Percentiles rank a stretch among this genome's conserved stretches.
Conservation (phyloP, 2,113 vertebrate genomes). For the Hippocampus zosterae region DNA sequence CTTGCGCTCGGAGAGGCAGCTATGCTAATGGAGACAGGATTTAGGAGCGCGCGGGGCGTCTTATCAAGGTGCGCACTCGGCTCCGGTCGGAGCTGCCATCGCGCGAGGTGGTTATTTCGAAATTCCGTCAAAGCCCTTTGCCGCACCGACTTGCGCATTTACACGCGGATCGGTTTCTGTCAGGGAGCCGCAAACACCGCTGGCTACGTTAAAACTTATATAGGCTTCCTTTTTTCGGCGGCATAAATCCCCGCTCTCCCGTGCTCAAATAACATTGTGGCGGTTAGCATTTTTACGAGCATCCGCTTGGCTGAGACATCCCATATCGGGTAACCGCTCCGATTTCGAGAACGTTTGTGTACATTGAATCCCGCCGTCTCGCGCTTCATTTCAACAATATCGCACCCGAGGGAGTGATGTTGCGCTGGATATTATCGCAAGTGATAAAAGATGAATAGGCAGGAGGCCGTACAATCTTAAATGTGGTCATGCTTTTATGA, state of each 20-base stretch:
- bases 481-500: neutral
- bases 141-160: constrained; percentile 24
- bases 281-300: constrained; percentile 43
- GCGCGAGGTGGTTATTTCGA: constrained; percentile 46
- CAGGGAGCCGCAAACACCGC: constrained; percentile 41
- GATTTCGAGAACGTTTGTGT: constrained; percentile 23
- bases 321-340: constrained; percentile 40
- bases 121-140: constrained; percentile 23
- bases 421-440: neutral
- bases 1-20: constrained; percentile 51
- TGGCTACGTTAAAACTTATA: constrained; percentile 32
- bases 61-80: constrained; percentile 59
- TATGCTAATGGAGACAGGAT: constrained; percentile 67
- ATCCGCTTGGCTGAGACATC: constrained; percentile 39
- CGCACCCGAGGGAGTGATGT: neutral
- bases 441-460: neutral
- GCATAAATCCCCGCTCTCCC: neutral
- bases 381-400: neutral
- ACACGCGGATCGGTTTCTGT: constrained; percentile 25
- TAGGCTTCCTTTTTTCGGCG: constrained; percentile 1
- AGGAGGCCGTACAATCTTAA: neutral
- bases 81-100: constrained; percentile 47
- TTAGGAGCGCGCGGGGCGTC: constrained; percentile 47
- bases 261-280: neutral
- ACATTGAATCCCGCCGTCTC: constrained; percentile 23